These are phyloP conservation scores for Pollimyrus isidori DNA, from an alignment of 2,113 vertebrate genomes.

Conservation along the genomic window DNA sequence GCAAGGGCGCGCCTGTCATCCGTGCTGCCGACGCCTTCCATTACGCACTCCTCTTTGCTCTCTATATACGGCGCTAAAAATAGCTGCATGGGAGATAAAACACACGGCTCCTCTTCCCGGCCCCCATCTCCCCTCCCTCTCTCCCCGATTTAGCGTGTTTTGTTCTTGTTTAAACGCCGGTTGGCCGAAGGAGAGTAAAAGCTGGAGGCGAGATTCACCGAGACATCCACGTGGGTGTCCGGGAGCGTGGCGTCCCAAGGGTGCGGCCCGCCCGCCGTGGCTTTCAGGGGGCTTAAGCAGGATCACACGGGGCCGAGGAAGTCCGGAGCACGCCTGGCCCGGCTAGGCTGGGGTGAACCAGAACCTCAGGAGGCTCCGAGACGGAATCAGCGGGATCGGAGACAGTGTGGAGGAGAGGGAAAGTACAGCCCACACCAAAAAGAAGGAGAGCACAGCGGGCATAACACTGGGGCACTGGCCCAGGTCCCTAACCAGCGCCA, in stretches of 20 bases:
- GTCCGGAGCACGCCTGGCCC: background rate
- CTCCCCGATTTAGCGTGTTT: background rate
- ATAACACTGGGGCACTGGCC: background rate
- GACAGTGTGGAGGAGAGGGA: background rate
- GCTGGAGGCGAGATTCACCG: background rate
- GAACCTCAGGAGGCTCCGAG: no score
- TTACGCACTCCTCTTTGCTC: background rate
- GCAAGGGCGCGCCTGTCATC: background rate
- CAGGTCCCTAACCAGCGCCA: background rate
- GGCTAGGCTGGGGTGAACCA: background rate
- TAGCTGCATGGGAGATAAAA: background rate
- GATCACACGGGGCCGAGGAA: background rate
- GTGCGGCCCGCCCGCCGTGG: background rate
- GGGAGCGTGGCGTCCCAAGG: background rate
- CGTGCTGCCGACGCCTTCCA: background rate
- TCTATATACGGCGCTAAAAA: background rate
- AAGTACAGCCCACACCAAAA: background rate
- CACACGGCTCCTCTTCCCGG: background rate
- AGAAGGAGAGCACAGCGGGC: background rate
- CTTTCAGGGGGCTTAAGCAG: background rate
- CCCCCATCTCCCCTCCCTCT: background rate
- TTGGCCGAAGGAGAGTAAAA: background rate
- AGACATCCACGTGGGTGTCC: background rate
- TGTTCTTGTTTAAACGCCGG: background rate
- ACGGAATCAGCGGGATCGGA: background rate